Base-by-base conservation (phyloP, 2,797 vertebrate species). In the Triplophysa bombifrons region DNA sequence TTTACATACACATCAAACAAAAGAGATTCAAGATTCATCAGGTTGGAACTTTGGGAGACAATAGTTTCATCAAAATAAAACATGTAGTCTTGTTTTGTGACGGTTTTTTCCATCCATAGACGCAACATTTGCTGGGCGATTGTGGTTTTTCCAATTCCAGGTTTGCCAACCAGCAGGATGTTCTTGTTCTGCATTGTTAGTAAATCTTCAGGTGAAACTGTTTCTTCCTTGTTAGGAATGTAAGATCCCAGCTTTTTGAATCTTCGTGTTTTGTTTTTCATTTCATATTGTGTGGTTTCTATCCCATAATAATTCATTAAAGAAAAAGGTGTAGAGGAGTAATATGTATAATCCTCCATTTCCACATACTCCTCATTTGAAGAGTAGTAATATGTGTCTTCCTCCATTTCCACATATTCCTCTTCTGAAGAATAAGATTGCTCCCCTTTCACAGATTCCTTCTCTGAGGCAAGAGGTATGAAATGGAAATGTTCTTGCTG, bases 81-180 rank as follows among this genome's bases (percentile, higher is more conserved):
- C 84, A 85, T 20, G 20, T 84, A 86, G 41, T 82, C 41, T 7
- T 74, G 51, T 16, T 71, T 22, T 58, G 17, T n/a, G 34, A 76
- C 20, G 27, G 60, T 12, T 68, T 56, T 82, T n/a, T 84, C 68
- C 65, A 74, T 16, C 85, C 85, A 86, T 8, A 76, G 68, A 38
- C 17, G 64, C 38, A 86, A 50, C 50, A 84, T 70, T 66, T 85
- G 74, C 38, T 66, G 66, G 44, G 74, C 41, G 38, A 67, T 22
- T 27, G 80, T 60, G 56, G 85, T 86, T 58, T 86, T 86, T 55
- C 84, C 85, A 27, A 84, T 81, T 71, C 84, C 85, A 80, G 85
- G 80, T 78, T 85, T 86, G 25, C 85, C 85, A n/a, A 81, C 8
- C 3, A 86, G 76, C 20, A 86, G 78, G 48, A 86, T 81, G 4